Evolutionary conservation across 2,797 vertebrate genomes (phyloP).

Genomic region (Crypturellus tataupa): DNA sequence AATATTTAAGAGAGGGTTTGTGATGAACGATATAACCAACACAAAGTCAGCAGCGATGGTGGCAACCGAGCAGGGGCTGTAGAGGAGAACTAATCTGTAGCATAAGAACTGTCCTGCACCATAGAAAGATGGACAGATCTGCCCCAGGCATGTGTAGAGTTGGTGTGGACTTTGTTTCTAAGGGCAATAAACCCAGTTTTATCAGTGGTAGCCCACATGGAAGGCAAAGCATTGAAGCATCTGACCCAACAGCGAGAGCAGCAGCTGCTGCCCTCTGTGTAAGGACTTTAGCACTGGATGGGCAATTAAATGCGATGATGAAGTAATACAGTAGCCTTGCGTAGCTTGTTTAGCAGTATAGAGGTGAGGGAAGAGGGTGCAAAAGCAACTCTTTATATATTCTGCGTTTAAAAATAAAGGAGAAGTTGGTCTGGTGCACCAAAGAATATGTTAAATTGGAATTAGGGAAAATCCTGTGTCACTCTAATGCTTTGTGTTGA

Average conservation of each 20-base stretch:
- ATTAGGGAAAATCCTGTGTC: neutral
- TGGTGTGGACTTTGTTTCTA: neutral
- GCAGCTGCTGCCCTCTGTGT: neutral
- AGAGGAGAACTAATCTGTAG: neutral
- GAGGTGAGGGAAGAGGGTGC: neutral
- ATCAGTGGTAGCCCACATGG: neutral
- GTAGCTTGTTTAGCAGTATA: neutral
- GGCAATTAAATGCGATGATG: conserved; percentile 22
- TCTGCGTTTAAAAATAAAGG: neutral
- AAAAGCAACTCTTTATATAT: neutral
- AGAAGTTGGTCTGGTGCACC: neutral
- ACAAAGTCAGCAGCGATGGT: rapidly evolving
- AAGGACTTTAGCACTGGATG: neutral
- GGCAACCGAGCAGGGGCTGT: neutral
- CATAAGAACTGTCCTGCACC: neutral
- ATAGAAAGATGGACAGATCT: rapidly evolving
- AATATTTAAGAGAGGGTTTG: neutral
- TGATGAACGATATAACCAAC: neutral
- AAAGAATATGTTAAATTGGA: conserved; percentile 3
- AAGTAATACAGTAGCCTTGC: conserved; percentile 30
- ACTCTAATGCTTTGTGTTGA: neutral
- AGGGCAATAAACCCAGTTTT: neutral
- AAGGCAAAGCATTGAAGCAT: neutral
- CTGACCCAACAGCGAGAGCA: neutral
- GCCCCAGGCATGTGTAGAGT: rapidly evolving